Evolutionary conservation across 2,113 vertebrate genomes (phyloP).

Genomic region (Oenanthe melanoleuca): DNA sequence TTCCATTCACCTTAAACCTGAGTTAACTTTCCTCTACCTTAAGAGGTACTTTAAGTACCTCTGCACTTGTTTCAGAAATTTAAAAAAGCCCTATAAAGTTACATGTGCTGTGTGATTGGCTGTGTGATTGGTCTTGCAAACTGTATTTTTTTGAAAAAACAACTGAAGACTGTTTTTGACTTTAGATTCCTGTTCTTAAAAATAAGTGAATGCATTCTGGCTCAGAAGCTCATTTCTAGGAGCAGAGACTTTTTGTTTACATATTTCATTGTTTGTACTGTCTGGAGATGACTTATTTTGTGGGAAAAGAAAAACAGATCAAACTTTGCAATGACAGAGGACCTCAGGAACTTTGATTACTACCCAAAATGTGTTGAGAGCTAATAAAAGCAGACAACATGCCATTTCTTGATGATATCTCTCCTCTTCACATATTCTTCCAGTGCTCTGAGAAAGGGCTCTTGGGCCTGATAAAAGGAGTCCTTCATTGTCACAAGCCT

Average conservation of each 20-base stretch:
- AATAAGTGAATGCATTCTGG: background rate
- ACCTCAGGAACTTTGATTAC: background rate
- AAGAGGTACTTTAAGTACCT: no score
- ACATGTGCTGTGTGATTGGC: background rate
- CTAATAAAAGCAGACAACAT: background rate
- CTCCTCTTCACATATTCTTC: background rate
- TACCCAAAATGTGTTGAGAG: slow-evolving; percentile 7
- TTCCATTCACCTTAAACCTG: background rate
- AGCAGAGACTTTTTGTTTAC: background rate
- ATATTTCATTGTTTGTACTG: background rate
- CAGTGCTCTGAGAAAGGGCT: background rate
- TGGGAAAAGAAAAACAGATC: background rate
- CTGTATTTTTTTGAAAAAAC: background rate
- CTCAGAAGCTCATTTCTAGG: background rate
- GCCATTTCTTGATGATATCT: background rate
- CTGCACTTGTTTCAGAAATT: background rate
- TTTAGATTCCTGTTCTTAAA: background rate
- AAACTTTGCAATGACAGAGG: background rate
- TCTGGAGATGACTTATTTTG: background rate
- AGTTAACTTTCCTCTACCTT: background rate
- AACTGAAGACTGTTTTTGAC: background rate
- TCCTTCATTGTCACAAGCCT: slow-evolving; percentile 55
- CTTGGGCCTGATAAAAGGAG: slow-evolving; percentile 36
- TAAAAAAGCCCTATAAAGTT: background rate
- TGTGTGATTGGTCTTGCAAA: background rate